Evolutionary conservation across 2,113 vertebrate genomes (phyloP), one percentile per base, ranked within the genome.

Genomic region (Ophthalmolycus amberensis): DNA sequence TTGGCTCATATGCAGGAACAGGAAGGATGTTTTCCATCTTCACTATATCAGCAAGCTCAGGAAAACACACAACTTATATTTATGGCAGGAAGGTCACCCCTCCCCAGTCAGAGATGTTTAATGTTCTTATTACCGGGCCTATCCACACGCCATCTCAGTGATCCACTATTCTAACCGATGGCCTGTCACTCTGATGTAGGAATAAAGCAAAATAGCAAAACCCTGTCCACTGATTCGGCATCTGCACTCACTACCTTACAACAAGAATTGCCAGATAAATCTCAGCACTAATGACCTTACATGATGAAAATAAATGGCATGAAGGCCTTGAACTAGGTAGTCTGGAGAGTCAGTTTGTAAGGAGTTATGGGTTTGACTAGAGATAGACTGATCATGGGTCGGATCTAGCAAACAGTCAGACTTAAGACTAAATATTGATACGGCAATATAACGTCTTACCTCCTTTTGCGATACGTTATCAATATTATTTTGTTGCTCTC

Each of bases 51-150:
- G 34, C 63, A 6, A 59, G 52, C 46, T 63, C 16, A 29, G 58
- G 63, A 75, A 80, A 91, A 84, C 72, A 84, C 32, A 80, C 75
- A 46, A 66, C 83, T 88, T 74, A 25, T 80, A 62, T 72, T 83
- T 84, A 82, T 79, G 72, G 75, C 59, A 62, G 69, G 84, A 89
- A 89, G 90, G 91, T 91, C 85, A 34, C 50, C 80, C 0, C 2
- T 76, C 0, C 73, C 48, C 60, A 85, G 85, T 73, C 80, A 29
- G 32, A 85, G 74, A 86, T 88, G 87, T 92, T 91, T 91, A 89
- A 85, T 89, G 58, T 85, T 79, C 83, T 89, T 58, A 91, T 88
- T 91, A 91, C 73, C 1, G 34, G n/a, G 59, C 34, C 48, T 59
- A 76, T 71, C 84, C 79, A 40, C 77, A 60, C 59, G 48, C 68